Percentiles rank a stretch among this genome's conserved stretches.
Evolutionary conservation across 2,888 invertebrate genomes (phyloP).

Genomic region (Dromius quadrimaculatus): DNA sequence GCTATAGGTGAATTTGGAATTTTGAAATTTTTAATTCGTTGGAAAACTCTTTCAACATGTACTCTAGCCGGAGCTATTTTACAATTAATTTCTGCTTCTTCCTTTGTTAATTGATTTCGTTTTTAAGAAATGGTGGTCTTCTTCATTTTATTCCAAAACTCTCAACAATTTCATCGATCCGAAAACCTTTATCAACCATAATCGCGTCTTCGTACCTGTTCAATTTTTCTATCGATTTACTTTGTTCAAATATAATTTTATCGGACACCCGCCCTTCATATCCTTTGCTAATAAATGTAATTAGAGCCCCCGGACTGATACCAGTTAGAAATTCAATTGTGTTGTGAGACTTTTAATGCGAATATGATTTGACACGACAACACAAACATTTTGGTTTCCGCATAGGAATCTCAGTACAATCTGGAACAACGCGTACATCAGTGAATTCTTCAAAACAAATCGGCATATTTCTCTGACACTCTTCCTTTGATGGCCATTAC

Average conservation of each 20-base stretch:
- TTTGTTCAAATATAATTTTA: constrained; percentile 55
- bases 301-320: constrained; percentile 54
- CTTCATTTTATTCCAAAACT: neutral
- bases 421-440: neutral
- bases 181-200: constrained; percentile 58
- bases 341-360: too few relatives aligned
- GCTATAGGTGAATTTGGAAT: neutral
- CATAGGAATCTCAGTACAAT: too few relatives aligned
- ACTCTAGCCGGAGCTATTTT: constrained; percentile 17
- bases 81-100: neutral
- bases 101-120: too few relatives aligned
- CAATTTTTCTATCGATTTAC: constrained; percentile 52
- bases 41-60: neutral
- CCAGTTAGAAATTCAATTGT: constrained; percentile 57
- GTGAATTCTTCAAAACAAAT: constrained; percentile 1
- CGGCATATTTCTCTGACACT: neutral
- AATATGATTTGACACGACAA: too few relatives aligned
- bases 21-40: constrained; percentile 6
- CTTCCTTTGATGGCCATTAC: neutral
- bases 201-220: constrained; percentile 53
- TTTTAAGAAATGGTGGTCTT: too few relatives aligned
- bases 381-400: too few relatives aligned
- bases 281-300: constrained; percentile 55
- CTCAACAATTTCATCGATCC: constrained; percentile 56
- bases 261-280: constrained; percentile 55